A percentile compares a stretch with the other conserved stretches of the same genome.
Conservation (phyloP, 1,140 invertebrate genomes). For the Scylla paramamosain region DNA sequence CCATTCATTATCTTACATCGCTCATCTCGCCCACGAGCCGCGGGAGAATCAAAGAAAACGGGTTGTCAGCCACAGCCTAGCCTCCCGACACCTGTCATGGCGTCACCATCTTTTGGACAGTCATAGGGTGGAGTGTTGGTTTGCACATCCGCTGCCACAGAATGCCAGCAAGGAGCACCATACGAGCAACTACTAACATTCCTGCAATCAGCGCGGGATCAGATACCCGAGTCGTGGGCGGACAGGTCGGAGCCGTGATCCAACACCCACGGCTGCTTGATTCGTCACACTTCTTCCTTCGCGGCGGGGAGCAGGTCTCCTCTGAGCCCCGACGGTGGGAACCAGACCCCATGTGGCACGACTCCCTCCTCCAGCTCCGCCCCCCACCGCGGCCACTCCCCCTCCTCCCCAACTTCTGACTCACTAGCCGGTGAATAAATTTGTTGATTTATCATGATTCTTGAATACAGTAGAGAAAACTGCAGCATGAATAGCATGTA, state of each 20-base stretch:
- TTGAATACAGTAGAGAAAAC: slow-evolving; percentile 66
- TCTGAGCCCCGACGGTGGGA: slow-evolving; percentile 56
- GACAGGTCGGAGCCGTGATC: slow-evolving; percentile 34
- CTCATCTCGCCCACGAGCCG: slow-evolving; percentile 50
- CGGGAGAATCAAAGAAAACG: slow-evolving; percentile 68
- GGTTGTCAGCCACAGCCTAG: slow-evolving; percentile 14
- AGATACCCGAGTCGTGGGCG: not conserved
- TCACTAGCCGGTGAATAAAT: slow-evolving; percentile 55
- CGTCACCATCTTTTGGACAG: not conserved
- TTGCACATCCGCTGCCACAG: not conserved
- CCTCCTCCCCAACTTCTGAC: not conserved
- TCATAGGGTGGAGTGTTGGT: not conserved
- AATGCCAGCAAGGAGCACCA: not conserved
- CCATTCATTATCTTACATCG: slow-evolving; percentile 67
- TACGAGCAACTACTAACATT: not conserved
- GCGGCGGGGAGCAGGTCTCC: slow-evolving; percentile 46
- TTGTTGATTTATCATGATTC: slow-evolving; percentile 62
- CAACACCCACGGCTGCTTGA: slow-evolving; percentile 68
- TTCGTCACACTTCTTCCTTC: slow-evolving; percentile 72
- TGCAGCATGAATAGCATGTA: slow-evolving; percentile 60
- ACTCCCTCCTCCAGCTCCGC: not conserved
- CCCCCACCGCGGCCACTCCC: not conserved
- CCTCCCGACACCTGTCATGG: slow-evolving; percentile 17
- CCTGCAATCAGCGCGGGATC: slow-evolving; percentile 34
- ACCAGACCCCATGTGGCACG: slow-evolving; percentile 53